Base-by-base conservation (phyloP, 2,888 invertebrate species). In the Hesperia comma region DNA sequence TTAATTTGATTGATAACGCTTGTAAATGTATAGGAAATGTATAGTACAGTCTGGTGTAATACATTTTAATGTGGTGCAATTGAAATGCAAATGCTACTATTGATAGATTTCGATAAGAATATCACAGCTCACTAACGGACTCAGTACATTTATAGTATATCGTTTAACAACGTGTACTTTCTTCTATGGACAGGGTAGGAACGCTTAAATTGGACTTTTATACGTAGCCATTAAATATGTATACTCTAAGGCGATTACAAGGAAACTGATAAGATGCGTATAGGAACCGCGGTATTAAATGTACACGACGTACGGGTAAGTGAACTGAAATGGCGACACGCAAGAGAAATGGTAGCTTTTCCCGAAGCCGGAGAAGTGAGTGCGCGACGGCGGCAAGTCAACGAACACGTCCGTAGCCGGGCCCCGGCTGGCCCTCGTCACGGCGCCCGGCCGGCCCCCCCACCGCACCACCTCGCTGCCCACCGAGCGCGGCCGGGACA, bases 311-410 rank as follows among this genome's bases (percentile, higher is more conserved):
- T 92, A 86, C 6, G 92, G 92, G 74, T 92, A 92, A 12, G 87
- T 90, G 78, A 92, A 92, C 72, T 92, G 90, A 79, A 92, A 92
- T 70, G 92, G 92, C 76, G 92, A 92, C 83, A 92, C 92, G 83
- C 92, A 92, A 84, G 92, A 92, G 90, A 87, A 91, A 82, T 92
- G 92, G 85, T 92, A 92, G 80, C 90, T 92, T 75, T 92, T 91
- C 80, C 92, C 92, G 82, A 92, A 92, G 87, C 91, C 90, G 73
- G 92, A 84, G 77, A 92, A 92, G 88, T 88, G 90, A 76, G 88
- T 84, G 85, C 87, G 86, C 81, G 86, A 83, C 84, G 90, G 87
- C 85, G 90, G 91, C 87, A 92, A 84, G 77, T 87, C 86, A 77
- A 91, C 85, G 79, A 80, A 86, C 77, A 92, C 81, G 83, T 91